These are phyloP conservation scores for Hylaeus anthracinus DNA, from an alignment of 1,140 invertebrate species.

Conservation along the genomic window DNA sequence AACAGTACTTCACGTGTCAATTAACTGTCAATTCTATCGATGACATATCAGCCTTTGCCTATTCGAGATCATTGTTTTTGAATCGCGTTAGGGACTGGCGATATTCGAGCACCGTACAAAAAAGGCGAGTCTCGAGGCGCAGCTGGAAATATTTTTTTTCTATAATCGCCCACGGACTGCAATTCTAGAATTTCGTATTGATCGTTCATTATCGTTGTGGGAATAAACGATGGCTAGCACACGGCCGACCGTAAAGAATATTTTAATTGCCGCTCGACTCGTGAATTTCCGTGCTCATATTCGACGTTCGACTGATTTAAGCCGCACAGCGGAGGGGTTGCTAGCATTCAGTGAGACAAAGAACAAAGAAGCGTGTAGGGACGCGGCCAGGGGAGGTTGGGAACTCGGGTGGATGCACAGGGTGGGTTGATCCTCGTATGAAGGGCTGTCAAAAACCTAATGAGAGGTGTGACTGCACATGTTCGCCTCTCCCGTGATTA, in stretches of 20 bases:
- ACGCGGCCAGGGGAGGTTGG: conserved; percentile 58
- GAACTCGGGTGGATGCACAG: conserved; percentile 75
- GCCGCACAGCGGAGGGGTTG: conserved; percentile 70
- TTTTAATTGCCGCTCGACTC: conserved; percentile 72
- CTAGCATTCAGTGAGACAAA: conserved; percentile 76
- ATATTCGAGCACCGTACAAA: too few relatives aligned
- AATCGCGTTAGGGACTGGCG: too few relatives aligned
- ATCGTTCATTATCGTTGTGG: conserved; percentile 50
- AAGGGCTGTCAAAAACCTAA: conserved; percentile 82
- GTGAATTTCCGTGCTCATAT: conserved; percentile 68
- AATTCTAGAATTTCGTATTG: conserved; percentile 42
- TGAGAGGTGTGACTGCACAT: conserved; percentile 82
- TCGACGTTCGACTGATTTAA: conserved; percentile 74
- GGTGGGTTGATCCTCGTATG: conserved; percentile 78
- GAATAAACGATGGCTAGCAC: conserved; percentile 55
- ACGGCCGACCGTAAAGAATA: conserved; percentile 61
- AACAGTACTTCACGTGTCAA: too few relatives aligned
- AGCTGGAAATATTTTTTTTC: conserved; percentile 8
- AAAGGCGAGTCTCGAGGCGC: not conserved
- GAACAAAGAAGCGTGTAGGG: conserved; percentile 78
- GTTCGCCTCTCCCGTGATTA: conserved; percentile 77
- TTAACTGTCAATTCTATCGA: too few relatives aligned
- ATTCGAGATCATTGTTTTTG: too few relatives aligned
- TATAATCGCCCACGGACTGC: conserved; percentile 1
- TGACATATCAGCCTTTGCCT: too few relatives aligned